phyloP scores from a whole-genome alignment of 2,797 vertebrate genomes.

The Enteromius unitaeniatus region DNA sequence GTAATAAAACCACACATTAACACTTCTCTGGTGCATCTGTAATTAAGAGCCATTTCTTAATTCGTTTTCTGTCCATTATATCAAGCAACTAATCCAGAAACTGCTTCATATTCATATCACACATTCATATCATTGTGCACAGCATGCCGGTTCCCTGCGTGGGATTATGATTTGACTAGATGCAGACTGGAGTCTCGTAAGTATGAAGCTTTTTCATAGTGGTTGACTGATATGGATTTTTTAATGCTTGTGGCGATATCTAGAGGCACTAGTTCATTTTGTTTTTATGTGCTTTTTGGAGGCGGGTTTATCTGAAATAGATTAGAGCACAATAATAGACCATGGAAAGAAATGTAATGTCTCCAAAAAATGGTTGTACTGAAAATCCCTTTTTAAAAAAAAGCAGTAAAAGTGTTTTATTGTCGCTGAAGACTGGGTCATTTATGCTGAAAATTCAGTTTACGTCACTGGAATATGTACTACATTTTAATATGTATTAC shows the following conservation, averaged over 20 bases:
- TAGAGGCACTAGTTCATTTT: not conserved
- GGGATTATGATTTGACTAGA: not conserved
- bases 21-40: constrained; percentile 9
- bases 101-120: constrained; percentile 2
- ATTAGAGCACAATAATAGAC: not conserved
- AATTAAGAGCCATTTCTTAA: constrained; percentile 7
- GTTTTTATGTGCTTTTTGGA: not conserved
- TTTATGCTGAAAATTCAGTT: not conserved
- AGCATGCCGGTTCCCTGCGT: not conserved
- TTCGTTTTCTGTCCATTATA: not conserved
- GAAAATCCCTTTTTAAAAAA: not conserved
- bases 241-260: not conserved
- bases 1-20: not conserved
- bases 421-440: not conserved
- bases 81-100: not conserved
- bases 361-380: not conserved
- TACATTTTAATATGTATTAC: not conserved
- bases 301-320: not conserved
- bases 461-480: not conserved
- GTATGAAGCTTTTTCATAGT: not conserved
- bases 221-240: constrained; percentile 1
- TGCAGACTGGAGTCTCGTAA: not conserved
- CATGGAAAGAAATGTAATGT: not conserved
- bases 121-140: not conserved
- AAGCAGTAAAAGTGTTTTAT: not conserved